Percentiles rank a stretch among this genome's conserved stretches.
phyloP scores from a whole-genome alignment of 2,888 invertebrate genomes.

The Pecten maximus region DNA sequence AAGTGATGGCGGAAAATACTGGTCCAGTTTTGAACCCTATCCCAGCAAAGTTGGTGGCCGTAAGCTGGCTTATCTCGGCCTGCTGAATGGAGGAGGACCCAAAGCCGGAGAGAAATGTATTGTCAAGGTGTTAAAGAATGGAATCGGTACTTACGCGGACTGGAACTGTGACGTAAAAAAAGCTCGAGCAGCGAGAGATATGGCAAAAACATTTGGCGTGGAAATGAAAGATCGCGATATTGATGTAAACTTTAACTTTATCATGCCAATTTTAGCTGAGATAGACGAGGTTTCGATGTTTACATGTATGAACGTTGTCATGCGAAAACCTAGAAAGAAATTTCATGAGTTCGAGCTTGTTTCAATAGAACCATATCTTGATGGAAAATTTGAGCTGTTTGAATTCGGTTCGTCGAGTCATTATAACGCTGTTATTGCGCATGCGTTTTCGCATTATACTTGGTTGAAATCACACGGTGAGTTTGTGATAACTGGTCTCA shows the following conservation, averaged over 20 bases:
- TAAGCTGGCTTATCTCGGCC: slow-evolving; percentile 69
- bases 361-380: slow-evolving; percentile 66
- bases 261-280: slow-evolving; percentile 67
- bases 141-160: slow-evolving; percentile 61
- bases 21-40: slow-evolving; percentile 67
- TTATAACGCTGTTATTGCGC: slow-evolving; percentile 58
- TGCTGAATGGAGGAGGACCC: slow-evolving; percentile 70
- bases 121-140: slow-evolving; percentile 68
- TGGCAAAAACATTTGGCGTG: slow-evolving; percentile 57
- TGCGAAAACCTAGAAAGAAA: slow-evolving; percentile 65
- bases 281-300: slow-evolving; percentile 71
- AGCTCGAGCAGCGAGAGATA: slow-evolving; percentile 57
- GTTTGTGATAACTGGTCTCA: slow-evolving; percentile 66
- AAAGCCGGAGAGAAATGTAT: slow-evolving; percentile 70
- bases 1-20: slow-evolving; percentile 59
- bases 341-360: slow-evolving; percentile 66
- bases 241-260: slow-evolving; percentile 56
- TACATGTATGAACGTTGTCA: slow-evolving; percentile 65
- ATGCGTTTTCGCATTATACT: slow-evolving; percentile 71
- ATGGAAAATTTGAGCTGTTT: slow-evolving; percentile 65
- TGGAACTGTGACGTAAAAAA: slow-evolving; percentile 63
- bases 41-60: slow-evolving; percentile 64
- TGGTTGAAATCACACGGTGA: slow-evolving; percentile 69
- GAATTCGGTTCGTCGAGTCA: slow-evolving; percentile 59
- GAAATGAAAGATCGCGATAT: slow-evolving; percentile 50